Percentiles rank a stretch among this genome's conserved stretches.
Evolutionary conservation across 2,797 vertebrate genomes (phyloP).

Genomic region (Ctenopoma multispine): DNA sequence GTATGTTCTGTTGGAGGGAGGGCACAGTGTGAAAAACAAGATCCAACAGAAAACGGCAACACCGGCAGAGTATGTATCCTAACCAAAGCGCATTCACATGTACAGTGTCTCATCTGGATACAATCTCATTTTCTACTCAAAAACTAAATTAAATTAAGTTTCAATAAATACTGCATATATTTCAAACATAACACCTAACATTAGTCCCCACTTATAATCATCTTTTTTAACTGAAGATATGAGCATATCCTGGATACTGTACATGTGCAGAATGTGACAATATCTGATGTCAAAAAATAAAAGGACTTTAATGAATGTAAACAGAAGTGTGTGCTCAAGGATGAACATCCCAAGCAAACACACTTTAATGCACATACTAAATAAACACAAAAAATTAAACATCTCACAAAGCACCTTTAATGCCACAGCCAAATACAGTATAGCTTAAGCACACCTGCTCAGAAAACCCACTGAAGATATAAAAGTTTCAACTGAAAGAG

Average conservation of each 20-base stretch:
- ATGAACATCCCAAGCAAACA: conserved; percentile 28
- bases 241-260: conserved; percentile 32
- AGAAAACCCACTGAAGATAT: conserved; percentile 11
- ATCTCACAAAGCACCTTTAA: conserved; percentile 21
- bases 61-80: conserved; percentile 47
- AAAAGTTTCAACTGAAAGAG: conserved; percentile 21
- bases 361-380: conserved; percentile 29
- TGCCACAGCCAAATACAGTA: conserved; percentile 27
- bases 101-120: conserved; percentile 32
- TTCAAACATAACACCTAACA: not conserved
- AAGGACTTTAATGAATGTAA: conserved; percentile 2
- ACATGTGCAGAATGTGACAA: conserved; percentile 54
- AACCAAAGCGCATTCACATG: conserved; percentile 45
- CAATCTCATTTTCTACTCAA: conserved; percentile 15
- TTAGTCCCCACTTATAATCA: not conserved
- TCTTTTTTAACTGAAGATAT: not conserved
- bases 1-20: conserved; percentile 97
- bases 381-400: conserved; percentile 28
- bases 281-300: conserved; percentile 45
- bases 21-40: conserved; percentile 81
- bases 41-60: conserved; percentile 80
- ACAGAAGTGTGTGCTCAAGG: conserved; percentile 14
- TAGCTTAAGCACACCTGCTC: conserved; percentile 14
- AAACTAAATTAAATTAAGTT: conserved; percentile 1
- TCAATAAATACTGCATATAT: conserved; percentile 15